Evolutionary conservation across 2,888 invertebrate genomes (phyloP).

Genomic region (Gryllus longicercus): DNA sequence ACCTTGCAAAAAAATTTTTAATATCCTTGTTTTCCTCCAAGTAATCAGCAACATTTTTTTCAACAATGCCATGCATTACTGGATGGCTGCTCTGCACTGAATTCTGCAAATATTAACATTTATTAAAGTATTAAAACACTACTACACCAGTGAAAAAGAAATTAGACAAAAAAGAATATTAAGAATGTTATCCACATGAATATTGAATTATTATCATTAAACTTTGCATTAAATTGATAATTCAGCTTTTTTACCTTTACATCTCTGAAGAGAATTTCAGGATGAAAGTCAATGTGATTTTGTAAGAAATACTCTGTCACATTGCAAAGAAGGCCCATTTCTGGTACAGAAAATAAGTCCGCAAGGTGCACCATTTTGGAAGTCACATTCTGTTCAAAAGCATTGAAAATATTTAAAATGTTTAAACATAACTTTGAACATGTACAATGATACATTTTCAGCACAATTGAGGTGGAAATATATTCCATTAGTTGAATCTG

Average conservation of each 20-base stretch:
- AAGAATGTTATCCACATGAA: too few relatives aligned
- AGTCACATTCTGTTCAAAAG: conserved; percentile 52
- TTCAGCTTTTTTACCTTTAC: conserved; percentile 64
- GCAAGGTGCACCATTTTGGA: conserved; percentile 87
- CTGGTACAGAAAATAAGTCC: conserved; percentile 94
- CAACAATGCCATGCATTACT: conserved; percentile 85
- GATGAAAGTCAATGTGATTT: conserved; percentile 88
- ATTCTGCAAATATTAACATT: conserved; percentile 56
- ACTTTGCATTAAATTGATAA: too few relatives aligned
- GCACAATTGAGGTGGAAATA: too few relatives aligned
- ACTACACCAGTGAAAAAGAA: not conserved
- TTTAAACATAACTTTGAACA: too few relatives aligned
- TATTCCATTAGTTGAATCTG: too few relatives aligned
- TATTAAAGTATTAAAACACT: not conserved
- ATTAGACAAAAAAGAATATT: too few relatives aligned
- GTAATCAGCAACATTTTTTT: conserved; percentile 74
- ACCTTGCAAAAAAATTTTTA: conserved; percentile 68
- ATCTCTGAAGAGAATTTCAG: conserved; percentile 92
- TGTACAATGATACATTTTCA: too few relatives aligned
- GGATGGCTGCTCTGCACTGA: conserved; percentile 85
- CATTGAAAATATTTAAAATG: conserved; percentile 28
- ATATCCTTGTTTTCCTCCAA: conserved; percentile 73
- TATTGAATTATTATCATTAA: too few relatives aligned
- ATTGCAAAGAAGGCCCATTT: conserved; percentile 90
- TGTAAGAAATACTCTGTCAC: conserved; percentile 89